These are phyloP conservation scores for Heliocidaris tuberculata DNA, from an alignment of 35 echinoderm and acorn worm genomes.

Conservation along the genomic window DNA sequence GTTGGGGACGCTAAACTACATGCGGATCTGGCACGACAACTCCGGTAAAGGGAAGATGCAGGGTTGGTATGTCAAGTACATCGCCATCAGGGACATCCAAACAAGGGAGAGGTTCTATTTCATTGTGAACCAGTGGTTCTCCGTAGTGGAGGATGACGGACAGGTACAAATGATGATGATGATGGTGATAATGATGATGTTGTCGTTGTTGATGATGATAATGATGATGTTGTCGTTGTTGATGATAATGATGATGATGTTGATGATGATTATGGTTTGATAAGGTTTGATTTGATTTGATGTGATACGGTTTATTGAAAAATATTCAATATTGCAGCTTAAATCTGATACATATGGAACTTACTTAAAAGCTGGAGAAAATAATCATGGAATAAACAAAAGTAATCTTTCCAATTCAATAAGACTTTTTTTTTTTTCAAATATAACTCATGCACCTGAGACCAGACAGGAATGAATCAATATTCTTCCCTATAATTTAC, in stretches of 20 bases:
- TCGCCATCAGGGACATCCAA: conserved; percentile 89
- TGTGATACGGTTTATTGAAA: too few species aligned
- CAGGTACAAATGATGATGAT: conserved; percentile 58
- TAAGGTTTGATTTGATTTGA: too few species aligned
- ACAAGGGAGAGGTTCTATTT: conserved; percentile 87
- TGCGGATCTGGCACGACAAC: conserved; percentile 98
- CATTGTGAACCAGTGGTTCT: conserved; percentile 93
- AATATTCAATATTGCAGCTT: too few species aligned
- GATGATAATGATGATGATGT: too few species aligned
- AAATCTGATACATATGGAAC: too few species aligned
- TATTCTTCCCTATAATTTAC: neutral
- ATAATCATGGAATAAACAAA: too few species aligned
- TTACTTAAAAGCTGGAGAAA: too few species aligned
- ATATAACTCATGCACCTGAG: neutral
- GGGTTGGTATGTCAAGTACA: conserved; percentile 86
- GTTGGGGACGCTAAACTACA: conserved; percentile 88
- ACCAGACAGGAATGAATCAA: neutral
- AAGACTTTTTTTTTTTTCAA: neutral
- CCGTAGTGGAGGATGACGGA: conserved; percentile 98
- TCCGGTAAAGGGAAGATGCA: conserved; percentile 82
- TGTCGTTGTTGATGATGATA: too few species aligned
- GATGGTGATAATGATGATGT: neutral
- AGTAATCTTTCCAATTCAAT: too few species aligned
- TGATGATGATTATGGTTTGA: too few species aligned
- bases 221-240: too few species aligned